Percentiles rank a stretch among this genome's conserved stretches.
phyloP scores from a whole-genome alignment of 2,113 vertebrate genomes.

The Pelmatolapia mariae region DNA sequence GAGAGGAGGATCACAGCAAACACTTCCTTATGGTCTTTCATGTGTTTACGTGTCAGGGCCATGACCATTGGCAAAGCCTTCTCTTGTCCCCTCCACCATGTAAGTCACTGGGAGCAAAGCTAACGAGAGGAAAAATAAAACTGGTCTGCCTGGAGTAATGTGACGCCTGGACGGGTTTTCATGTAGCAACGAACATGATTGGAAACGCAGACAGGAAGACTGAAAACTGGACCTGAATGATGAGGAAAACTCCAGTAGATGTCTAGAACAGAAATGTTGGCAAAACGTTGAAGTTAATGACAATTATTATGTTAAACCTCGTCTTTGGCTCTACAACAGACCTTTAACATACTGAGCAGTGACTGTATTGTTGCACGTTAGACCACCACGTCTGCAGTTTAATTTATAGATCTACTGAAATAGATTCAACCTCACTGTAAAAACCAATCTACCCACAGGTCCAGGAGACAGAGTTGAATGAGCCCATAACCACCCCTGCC shows the following conservation, averaged over 20 bases:
- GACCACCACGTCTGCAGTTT: not conserved
- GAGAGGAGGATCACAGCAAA: fast-evolving
- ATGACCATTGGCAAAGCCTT: not conserved
- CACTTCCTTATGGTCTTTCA: not conserved
- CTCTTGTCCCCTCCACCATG: not conserved
- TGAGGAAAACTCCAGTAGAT: not conserved
- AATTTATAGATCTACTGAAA: not conserved
- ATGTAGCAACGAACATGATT: not conserved
- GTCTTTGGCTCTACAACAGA: not conserved
- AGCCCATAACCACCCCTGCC: not conserved
- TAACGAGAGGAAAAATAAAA: not conserved
- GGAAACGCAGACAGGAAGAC: not conserved
- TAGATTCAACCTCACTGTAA: not conserved
- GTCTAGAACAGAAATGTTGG: not conserved
- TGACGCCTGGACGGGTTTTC: not conserved
- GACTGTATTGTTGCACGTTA: not conserved
- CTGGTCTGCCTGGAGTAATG: not conserved
- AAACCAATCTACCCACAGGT: not conserved
- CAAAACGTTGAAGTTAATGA: not conserved
- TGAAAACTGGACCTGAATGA: fast-evolving
- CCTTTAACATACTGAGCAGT: not conserved
- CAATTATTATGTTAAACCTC: not conserved
- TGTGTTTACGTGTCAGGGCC: fast-evolving
- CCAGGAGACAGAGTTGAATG: not conserved
- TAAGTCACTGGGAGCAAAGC: not conserved